A percentile compares a stretch with the other conserved stretches of the same genome.
phyloP scores from a whole-genome alignment of 64 coral and sea anemone genomes.

The Astreopora myriophthalma region DNA sequence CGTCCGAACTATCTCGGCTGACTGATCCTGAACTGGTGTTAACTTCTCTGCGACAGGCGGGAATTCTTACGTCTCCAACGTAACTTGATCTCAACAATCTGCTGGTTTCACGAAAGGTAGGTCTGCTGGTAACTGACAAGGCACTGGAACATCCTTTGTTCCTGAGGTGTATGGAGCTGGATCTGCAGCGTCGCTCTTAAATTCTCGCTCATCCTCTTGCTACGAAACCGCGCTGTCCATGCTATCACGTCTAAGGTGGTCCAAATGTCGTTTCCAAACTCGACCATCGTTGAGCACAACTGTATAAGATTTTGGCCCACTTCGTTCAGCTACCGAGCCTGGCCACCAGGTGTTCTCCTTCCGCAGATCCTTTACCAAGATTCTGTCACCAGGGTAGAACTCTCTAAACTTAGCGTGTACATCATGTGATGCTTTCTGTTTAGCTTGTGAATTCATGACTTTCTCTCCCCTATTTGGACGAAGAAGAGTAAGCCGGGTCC shows the following conservation, averaged over 20 bases:
- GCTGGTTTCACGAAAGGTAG: background rate
- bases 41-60: no score
- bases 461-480: conserved; percentile 7
- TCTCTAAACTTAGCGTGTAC: conserved; percentile 15
- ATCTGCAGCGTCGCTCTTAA: background rate
- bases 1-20: no score
- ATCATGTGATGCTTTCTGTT: conserved; percentile 34
- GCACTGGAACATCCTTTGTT: background rate
- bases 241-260: conserved; percentile 1
- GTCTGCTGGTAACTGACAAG: background rate
- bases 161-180: background rate
- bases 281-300: conserved; percentile 43
- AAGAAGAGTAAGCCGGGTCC: conserved; percentile 20
- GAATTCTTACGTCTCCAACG: no score
- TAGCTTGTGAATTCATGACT: conserved; percentile 23
- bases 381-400: conserved; percentile 22
- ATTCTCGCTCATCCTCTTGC: background rate
- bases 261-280: conserved; percentile 47
- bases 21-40: no score
- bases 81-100: background rate
- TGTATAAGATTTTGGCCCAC: conserved; percentile 12
- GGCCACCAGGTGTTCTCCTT: conserved; percentile 17
- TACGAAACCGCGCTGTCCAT: background rate
- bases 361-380: background rate
- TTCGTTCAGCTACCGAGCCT: conserved; percentile 33